Evolutionary conservation across 2,888 invertebrate species (phyloP), one percentile per base, ranked within the genome.

Genomic region (Xestobium rufovillosum): DNA sequence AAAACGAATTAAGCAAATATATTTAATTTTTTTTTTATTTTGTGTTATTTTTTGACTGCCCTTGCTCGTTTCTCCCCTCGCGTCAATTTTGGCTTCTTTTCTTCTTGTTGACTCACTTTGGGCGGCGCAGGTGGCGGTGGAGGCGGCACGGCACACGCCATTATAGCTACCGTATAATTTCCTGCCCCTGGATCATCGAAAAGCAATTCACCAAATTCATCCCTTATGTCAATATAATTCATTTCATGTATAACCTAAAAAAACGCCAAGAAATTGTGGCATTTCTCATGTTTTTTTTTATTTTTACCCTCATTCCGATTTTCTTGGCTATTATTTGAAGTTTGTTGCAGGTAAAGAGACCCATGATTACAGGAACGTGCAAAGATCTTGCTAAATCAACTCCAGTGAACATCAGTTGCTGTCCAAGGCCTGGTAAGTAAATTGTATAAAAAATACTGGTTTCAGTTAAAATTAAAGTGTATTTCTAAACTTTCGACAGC

Each of bases 171-270:
- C 1, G 68, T 65, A 47, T 69, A 69, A 54, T 72, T 72, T 3
- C 69, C 70, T 23, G 63, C 59, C 4, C 71, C 72, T 0, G 71
- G 67, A 51, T 70, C 64, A 14, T 63, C 64, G 47, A 72, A 71
- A 3, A 70, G 57, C n/a, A 70, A 46, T 30, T 60, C 54, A 9
- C 63, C 60, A 8, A 63, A 45, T 29, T 50, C 44, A 31, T 67
- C 57, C 3, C 60, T 34, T 69, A 69, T 72, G 3, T 60, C 58
- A 2, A 58, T 59, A 44, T 72, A 72, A 17, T 56, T 54, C 6
- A 70, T 60, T 52, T 71, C 69, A 14, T 48, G 43, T 3, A 56
- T 26, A 3, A 50, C 39, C 57, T 58, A 12, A 11, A 17, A 42
- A 17, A 19, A 19, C n/a, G n/a, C n/a, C n/a, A n/a, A n/a, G n/a